A percentile compares a stretch with the other conserved stretches of the same genome.
Conservation (phyloP, 2,113 vertebrate species). For the Oostethus manadensis region DNA sequence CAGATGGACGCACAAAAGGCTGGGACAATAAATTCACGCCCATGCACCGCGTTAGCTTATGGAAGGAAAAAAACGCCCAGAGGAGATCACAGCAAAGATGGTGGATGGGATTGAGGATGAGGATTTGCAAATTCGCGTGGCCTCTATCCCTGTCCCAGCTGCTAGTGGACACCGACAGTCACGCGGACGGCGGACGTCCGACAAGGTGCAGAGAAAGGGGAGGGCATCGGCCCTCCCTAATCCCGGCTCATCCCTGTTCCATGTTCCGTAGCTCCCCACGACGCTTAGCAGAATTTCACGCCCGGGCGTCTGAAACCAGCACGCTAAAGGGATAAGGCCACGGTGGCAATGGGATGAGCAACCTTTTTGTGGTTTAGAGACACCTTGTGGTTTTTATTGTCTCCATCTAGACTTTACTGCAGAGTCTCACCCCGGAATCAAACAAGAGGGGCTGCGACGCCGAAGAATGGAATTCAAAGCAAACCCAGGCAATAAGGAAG, state of each 20-base stretch:
- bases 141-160: slow-evolving; percentile 33
- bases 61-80: slow-evolving; percentile 23
- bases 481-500: slow-evolving; percentile 26
- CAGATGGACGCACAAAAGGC: slow-evolving; percentile 40
- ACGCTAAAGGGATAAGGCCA: slow-evolving; percentile 62
- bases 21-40: slow-evolving; percentile 52
- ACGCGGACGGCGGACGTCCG: slow-evolving; percentile 66
- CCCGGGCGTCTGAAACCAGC: slow-evolving; percentile 56
- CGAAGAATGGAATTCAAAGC: slow-evolving; percentile 43
- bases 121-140: slow-evolving; percentile 52
- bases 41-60: slow-evolving; percentile 25
- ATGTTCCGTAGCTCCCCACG: slow-evolving; percentile 60
- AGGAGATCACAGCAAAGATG: slow-evolving; percentile 52
- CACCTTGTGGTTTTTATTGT: slow-evolving; percentile 34
- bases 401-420: slow-evolving; percentile 26
- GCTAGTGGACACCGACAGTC: slow-evolving; percentile 61
- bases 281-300: slow-evolving; percentile 71
- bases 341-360: slow-evolving; percentile 60
- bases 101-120: slow-evolving; percentile 20
- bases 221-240: slow-evolving; percentile 64
- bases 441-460: slow-evolving; percentile 24
- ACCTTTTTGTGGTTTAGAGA: slow-evolving; percentile 52
- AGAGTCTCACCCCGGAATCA: slow-evolving; percentile 31
- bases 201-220: slow-evolving; percentile 57
- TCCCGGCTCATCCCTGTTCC: slow-evolving; percentile 69